phyloP scores from a whole-genome alignment of 2,797 vertebrate genomes.

The Xenops minutus region DNA sequence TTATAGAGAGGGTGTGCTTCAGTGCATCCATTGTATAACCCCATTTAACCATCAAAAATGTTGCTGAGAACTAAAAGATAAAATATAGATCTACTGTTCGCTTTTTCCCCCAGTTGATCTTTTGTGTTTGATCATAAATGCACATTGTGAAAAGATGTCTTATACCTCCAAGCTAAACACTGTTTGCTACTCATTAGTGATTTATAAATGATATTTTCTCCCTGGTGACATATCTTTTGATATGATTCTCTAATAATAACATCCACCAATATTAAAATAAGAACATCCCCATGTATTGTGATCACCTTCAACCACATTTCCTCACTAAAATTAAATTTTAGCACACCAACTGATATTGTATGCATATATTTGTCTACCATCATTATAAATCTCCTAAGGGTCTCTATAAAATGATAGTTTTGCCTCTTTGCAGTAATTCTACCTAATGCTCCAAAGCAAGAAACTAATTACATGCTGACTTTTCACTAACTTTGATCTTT shows the following conservation, averaged over 20 bases:
- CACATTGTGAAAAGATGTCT: slow-evolving; percentile 84
- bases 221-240: slow-evolving; percentile 98
- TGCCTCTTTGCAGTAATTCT: slow-evolving; percentile 84
- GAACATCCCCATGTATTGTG: slow-evolving; percentile 87
- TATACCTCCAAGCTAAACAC: slow-evolving; percentile 92
- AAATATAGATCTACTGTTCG: slow-evolving; percentile 69
- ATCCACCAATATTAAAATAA: slow-evolving; percentile 97
- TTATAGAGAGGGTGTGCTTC: slow-evolving; percentile 32
- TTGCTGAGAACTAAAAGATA: slow-evolving; percentile 67
- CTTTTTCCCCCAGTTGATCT: slow-evolving; percentile 71
- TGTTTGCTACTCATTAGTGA: slow-evolving; percentile 98
- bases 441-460: slow-evolving; percentile 84
- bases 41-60: slow-evolving; percentile 61
- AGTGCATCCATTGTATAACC: slow-evolving; percentile 1
- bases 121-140: slow-evolving; percentile 83
- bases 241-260: slow-evolving; percentile 98
- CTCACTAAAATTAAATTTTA: slow-evolving; percentile 86
- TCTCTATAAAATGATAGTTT: slow-evolving; percentile 86
- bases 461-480: slow-evolving; percentile 86
- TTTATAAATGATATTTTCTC: slow-evolving; percentile 99
- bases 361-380: slow-evolving; percentile 86
- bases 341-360: slow-evolving; percentile 85
- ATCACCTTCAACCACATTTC: slow-evolving; percentile 88
- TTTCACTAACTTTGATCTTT: slow-evolving; percentile 84
- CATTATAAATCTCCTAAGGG: slow-evolving; percentile 87